Base-by-base conservation (phyloP, 2,113 vertebrate species). In the Callipepla squamata region DNA sequence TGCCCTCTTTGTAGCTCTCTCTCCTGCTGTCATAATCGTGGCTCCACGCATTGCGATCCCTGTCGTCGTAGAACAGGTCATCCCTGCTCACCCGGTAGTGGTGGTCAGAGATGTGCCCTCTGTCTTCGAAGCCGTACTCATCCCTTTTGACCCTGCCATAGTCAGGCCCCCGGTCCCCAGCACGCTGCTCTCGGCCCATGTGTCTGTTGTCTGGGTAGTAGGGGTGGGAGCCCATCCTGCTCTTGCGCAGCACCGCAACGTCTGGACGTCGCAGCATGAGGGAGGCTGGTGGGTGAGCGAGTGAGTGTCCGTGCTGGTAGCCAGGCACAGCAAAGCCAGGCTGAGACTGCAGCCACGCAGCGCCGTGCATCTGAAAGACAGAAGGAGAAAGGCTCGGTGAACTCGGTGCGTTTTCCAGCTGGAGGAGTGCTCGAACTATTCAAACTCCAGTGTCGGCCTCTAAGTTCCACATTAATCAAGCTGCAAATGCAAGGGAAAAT, bases 281-380 rank as follows among this genome's bases (percentile, higher is more conserved):
- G 7, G 95, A 86, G 79, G 91, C 75, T 1, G 94, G 45, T 2
- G 58, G 76, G 40, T 68, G 92, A 51, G 85, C 94, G 14, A 95
- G 95, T 3, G 85, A 8, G 1, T 91, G 93, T 6, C 89, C 89
- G 11, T 91, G 95, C 26, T 92, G 93, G 32, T 96, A 96, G 73
- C 75, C 53, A 0, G 85, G 61, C 47, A 90, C 77, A 78, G 90
- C 51, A 28, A 96, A 97, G 85, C 76, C 65, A 0, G 94, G 89
- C 59, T 95, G 96, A 34, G 98, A 57, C 44, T 95, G 97, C 73
- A 97, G 94, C 97, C 98, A 97, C 87, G 95, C 96, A 65, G 95
- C 78, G 26, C 40, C 98, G 94, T 98, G 98, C 97, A 99, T 97
- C 99, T 99, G 86, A 4, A 8, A 26, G 51, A 59, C 32, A 72